phyloP scores from a whole-genome alignment of 2,888 invertebrate species.

The Pilophorus perplexus region DNA sequence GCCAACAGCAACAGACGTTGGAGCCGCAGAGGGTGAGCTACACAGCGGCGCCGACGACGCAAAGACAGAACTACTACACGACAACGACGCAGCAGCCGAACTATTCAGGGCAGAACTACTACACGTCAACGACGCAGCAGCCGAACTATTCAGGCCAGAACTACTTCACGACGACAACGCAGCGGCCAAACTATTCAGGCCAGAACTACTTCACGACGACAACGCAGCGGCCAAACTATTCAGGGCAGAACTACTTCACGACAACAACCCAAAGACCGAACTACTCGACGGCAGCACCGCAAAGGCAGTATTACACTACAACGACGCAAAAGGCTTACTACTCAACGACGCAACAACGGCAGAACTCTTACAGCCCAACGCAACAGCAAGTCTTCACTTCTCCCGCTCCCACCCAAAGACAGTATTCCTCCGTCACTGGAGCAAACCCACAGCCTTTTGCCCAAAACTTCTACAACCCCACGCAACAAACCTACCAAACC shows the following conservation, averaged over 20 bases:
- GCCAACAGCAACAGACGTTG: constrained; percentile 5
- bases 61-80: constrained; percentile 19
- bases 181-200: too few species aligned
- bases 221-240: constrained; percentile 4
- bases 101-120: constrained; percentile 12
- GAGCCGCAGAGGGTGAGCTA: constrained; percentile 21
- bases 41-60: constrained; percentile 26
- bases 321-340: not conserved
- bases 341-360: constrained; percentile 21
- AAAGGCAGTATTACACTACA: constrained; percentile 22
- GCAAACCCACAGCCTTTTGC: not conserved
- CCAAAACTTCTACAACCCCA: constrained; percentile 19
- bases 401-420: not conserved
- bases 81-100: constrained; percentile 17
- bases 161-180: constrained; percentile 21
- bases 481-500: constrained; percentile 35
- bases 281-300: constrained; percentile 12
- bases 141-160: constrained; percentile 8
- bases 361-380: constrained; percentile 36
- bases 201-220: constrained; percentile 24
- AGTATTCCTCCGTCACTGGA: not conserved
- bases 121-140: constrained; percentile 8
- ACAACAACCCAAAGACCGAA: constrained; percentile 12
- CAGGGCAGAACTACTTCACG: constrained; percentile 1
- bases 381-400: not conserved